Evolutionary conservation across 2,797 vertebrate genomes (phyloP), one percentile per base, ranked within the genome.

Genomic region (Phaenicophaeus curvirostris): DNA sequence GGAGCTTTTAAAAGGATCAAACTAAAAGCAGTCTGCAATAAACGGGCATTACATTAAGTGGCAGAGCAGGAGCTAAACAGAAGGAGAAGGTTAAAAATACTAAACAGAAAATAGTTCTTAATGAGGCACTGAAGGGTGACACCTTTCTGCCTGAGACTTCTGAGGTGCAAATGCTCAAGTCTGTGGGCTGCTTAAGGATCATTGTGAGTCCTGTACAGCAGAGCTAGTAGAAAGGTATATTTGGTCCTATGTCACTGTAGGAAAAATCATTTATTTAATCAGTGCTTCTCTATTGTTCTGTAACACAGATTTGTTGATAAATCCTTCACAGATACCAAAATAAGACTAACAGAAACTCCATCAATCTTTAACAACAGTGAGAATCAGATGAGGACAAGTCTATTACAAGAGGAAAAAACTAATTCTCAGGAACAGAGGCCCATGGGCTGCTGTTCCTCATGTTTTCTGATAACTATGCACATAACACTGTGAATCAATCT

Each of bases 11-110:
- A 94, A 94, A 95, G 63, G 86, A 87, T 87, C 79, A 92, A 97
- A 96, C 94, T 96, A 97, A 96, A 96, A 97, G 93, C 95, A 94
- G 80, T 33, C 90, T 94, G 85, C 77, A 85, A 84, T 90, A 91
- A 96, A 81, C 11, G 21, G 76, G 85, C 91, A 96, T 94, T 96
- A 93, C 89, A 93, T 94, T 96, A 96, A 97, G 93, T 51, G 50
- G 67, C 93, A 77, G 80, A 93, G 72, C 78, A 92, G 91, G 85
- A 94, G 86, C 92, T 90, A 90, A 93, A 71, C 27, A 81, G 74
- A 63, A 94, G 48, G 58, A 81, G 80, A 87, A 93, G 44, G 76
- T 81, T 93, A 84, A 94, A 93, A 94, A 89, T 67, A 63, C 67
- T 42, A 18, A 91, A 61, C 4, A 87, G 87, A 92, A 90, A 87